Base-by-base conservation (phyloP, 2,797 vertebrate species). In the Spea hammondii region DNA sequence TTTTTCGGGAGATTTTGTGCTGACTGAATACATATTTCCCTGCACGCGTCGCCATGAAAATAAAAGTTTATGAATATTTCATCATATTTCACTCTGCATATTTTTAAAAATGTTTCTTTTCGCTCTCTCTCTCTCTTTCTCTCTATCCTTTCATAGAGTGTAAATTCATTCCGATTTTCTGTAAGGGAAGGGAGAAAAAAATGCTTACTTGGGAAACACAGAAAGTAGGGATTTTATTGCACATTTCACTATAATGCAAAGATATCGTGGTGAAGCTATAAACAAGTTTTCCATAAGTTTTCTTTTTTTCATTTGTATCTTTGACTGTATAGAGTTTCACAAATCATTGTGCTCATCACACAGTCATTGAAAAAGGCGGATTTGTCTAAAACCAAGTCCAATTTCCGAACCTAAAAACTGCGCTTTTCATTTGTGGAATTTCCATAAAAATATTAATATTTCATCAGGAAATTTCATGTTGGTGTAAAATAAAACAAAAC, bases 31-130 rank as follows among this genome's bases (percentile, higher is more conserved):
- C 45, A 72, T 68, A 70, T 81, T 81, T 68, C 53, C 57, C 8
- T 47, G 32, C 45, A 45, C 65, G 14, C 32, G 48, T 75, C 68
- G 54, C 8, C n/a, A 60, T 67, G 47, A 10, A 68, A 73, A 79
- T 79, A 62, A 45, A 53, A 46, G 8, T n/a, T 13, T 12, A 65
- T 77, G 74, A 81, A 81, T 81, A 73, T 77, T 81, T 81, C 64
- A 76, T 77, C 5, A n/a, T 0, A 8, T 55, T 67, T 47, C 64
- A 46, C 47, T 7, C 62, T n/a, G 45, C 68, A 73, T 46, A 14
- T 55, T 67, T 57, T 13, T n/a, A n/a, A 32, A 3, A 32, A 32
- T 32, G 32, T 32, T 32, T 32, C 32, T 32, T 32, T 32, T 32
- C 2, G 1, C 17, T 32, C 32, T 32, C 49, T 44, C 8, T 70